Evolutionary conservation across 2,888 invertebrate species (phyloP), one percentile per base, ranked within the genome.

Genomic region (Noctua pronuba): DNA sequence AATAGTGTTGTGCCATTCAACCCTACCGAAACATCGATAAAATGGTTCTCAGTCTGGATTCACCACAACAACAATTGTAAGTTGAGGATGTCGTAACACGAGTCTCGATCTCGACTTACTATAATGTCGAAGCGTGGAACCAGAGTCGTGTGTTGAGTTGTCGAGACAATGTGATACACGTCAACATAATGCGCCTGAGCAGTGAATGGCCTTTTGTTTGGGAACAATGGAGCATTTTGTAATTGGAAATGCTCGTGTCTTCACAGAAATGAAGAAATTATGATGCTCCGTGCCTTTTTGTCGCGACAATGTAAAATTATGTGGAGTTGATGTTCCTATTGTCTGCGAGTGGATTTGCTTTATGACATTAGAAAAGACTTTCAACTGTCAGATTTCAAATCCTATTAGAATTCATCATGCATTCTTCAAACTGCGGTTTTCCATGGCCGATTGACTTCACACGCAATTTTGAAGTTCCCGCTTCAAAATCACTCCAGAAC

Each of bases 161-260:
- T 62, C 66, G 67, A 86, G 83, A 89, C 85, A 89, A 83, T 84
- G 76, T 84, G 70, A 65, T 73, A 68, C 68, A 73, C 81, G 82
- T 83, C 77, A 75, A 84, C 86, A 84, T 80, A 85, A 83, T 81
- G 75, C 74, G 74, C 79, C 72, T 73, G 75, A 65, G 77, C 79
- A 86, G 82, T 83, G 84, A 91, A 92, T 90, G 83, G 87, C 83
- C 89, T 91, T 93, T 93, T 94, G 93, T 93, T 88, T 69, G 65
- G 38, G 79, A 84, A 93, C 93, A 93, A 93, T 92, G 88, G 88
- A 76, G 31, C 82, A 77, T 86, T 88, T 85, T 85, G 83, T 85
- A 87, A 88, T 78, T 86, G 79, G 79, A 85, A 87, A 84, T 78
- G 65, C 72, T 88, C 79, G 79, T 79, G 76, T 81, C 80, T 82